phyloP scores from a whole-genome alignment of 1,140 invertebrate genomes.

The Halesus radiatus region DNA sequence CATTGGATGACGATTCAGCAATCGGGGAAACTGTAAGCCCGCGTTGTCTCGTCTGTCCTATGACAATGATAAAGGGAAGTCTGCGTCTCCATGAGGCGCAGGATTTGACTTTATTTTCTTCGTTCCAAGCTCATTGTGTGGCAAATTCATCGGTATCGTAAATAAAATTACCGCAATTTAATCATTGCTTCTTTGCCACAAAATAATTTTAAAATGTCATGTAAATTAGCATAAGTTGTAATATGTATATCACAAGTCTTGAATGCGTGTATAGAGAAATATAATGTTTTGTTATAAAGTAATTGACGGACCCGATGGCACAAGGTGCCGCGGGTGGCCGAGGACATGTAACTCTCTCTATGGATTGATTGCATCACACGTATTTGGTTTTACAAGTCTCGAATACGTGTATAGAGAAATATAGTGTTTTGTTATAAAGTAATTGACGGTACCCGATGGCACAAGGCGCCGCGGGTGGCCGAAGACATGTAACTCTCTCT shows the following conservation, averaged over 20 bases:
- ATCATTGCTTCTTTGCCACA: constrained; percentile 33
- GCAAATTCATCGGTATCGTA: constrained; percentile 22
- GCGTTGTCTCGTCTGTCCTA: neutral
- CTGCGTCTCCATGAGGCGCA: neutral
- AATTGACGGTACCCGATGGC: constrained; percentile 17
- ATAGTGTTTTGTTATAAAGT: constrained; percentile 2
- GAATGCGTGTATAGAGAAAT: constrained; percentile 26
- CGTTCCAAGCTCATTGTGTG: constrained; percentile 37
- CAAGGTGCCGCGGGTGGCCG: neutral
- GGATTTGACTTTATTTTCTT: constrained; percentile 10
- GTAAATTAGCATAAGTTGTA: constrained; percentile 36
- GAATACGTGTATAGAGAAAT: constrained; percentile 24
- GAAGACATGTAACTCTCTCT: constrained; percentile 24
- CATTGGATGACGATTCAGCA: neutral
- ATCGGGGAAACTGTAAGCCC: neutral
- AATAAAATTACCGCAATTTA: constrained; percentile 27
- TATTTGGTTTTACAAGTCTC: constrained; percentile 26
- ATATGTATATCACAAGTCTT: constrained; percentile 16
- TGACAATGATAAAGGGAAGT: neutral
- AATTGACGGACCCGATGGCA: constrained; percentile 17
- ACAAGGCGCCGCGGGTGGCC: neutral
- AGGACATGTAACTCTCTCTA: constrained; percentile 26
- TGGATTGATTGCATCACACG: constrained; percentile 25
- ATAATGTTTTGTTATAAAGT: constrained; percentile 3
- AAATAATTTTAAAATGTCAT: constrained; percentile 23